phyloP scores from a whole-genome alignment of 2,113 vertebrate genomes.

The Silurus asotus region DNA sequence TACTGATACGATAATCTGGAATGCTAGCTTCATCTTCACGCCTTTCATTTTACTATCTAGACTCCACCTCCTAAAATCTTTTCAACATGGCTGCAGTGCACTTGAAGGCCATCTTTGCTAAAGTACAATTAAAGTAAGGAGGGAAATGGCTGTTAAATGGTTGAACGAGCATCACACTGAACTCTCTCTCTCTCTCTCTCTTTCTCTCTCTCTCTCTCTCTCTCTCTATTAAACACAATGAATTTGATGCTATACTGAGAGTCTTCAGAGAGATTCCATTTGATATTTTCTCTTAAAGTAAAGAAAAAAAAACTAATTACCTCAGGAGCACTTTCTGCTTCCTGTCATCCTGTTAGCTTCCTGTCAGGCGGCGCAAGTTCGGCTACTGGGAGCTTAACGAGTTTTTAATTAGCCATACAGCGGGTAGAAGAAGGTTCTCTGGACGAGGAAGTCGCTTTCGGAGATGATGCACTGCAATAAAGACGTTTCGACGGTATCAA shows the following conservation, averaged over 20 bases:
- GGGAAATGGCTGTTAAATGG: not conserved
- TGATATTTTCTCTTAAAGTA: not conserved
- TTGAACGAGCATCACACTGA: not conserved
- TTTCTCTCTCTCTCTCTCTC: not conserved
- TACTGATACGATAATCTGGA: too few species aligned
- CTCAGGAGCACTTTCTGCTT: not conserved
- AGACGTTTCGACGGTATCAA: not conserved
- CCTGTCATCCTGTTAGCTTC: conserved; percentile 21
- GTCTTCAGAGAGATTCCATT: not conserved
- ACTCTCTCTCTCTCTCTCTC: not conserved
- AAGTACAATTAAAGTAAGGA: not conserved
- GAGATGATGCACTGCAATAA: not conserved
- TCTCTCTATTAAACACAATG: not conserved
- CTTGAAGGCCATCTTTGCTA: not conserved
- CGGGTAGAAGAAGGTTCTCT: not conserved
- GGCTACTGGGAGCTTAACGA: not conserved
- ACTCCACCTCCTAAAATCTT: not conserved
- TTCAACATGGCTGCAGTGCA: not conserved
- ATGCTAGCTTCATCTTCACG: not conserved
- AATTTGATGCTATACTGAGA: not conserved
- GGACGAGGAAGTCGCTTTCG: not conserved
- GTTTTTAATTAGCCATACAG: not conserved
- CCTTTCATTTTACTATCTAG: not conserved
- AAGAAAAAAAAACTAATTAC: not conserved
- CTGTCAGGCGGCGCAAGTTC: not conserved